Conservation (phyloP, 1,140 invertebrate genomes). For the Temnothorax curvispinosus region DNA sequence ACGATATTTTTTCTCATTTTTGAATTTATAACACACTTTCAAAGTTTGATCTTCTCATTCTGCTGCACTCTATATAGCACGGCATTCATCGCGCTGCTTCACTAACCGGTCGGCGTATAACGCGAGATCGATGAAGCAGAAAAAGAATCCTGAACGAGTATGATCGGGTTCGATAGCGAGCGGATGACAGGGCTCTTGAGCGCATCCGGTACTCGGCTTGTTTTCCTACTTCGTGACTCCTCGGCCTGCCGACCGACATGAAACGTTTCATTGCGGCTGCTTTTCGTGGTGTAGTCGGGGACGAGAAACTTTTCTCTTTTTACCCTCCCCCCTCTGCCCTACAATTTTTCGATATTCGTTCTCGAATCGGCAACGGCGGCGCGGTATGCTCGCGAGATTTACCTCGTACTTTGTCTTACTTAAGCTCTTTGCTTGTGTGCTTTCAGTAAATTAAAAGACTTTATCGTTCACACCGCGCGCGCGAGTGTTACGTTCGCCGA, state of each 20-base stretch:
- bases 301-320: background rate
- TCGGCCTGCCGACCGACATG: background rate
- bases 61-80: background rate
- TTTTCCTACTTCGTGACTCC: conserved; percentile 19
- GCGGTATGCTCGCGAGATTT: conserved; percentile 14
- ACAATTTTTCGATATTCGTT: background rate
- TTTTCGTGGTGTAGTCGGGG: background rate
- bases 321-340: too few species aligned
- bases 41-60: background rate
- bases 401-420: conserved; percentile 36
- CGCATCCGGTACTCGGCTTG: background rate
- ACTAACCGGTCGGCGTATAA: conserved; percentile 21
- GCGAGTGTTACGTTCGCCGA: background rate
- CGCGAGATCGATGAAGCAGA: conserved; percentile 29
- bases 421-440: conserved; percentile 8
- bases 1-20: background rate
- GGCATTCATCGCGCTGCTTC: too few species aligned
- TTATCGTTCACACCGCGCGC: conserved; percentile 2
- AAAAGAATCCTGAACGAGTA: background rate
- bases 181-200: conserved; percentile 21
- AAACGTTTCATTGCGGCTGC: conserved; percentile 13
- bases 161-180: conserved; percentile 44
- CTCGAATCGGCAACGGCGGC: background rate
- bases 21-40: background rate
- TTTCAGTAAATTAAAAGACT: conserved; percentile 48